Percentiles rank a stretch among this genome's conserved stretches.
These are phyloP conservation scores for Cinclus cinclus DNA, from an alignment of 2,113 vertebrate genomes.

Conservation along the genomic window DNA sequence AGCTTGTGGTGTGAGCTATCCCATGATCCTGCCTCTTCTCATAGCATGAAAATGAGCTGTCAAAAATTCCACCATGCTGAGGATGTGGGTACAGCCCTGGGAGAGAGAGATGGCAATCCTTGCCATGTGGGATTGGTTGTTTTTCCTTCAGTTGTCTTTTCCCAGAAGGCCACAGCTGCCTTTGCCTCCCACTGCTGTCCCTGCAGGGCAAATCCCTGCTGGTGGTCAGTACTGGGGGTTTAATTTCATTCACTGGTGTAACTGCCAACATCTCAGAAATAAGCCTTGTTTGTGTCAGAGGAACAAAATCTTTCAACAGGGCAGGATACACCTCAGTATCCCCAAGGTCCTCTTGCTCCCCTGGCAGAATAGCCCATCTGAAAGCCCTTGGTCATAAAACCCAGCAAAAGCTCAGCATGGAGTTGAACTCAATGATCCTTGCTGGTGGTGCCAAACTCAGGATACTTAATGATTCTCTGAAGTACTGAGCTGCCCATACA, in stretches of 20 bases:
- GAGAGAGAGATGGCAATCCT: background rate
- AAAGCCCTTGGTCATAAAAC: background rate
- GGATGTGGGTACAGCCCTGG: background rate
- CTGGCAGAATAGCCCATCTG: accelerated
- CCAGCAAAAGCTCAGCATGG: accelerated
- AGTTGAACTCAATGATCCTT: background rate
- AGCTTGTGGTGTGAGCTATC: background rate
- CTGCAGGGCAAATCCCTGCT: background rate
- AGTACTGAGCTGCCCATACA: background rate
- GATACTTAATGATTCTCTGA: background rate
- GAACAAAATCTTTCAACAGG: background rate
- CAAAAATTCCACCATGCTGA: background rate
- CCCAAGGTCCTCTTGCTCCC: background rate
- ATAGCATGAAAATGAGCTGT: background rate
- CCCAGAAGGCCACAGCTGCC: background rate
- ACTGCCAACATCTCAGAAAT: background rate
- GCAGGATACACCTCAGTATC: background rate
- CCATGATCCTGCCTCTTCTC: background rate
- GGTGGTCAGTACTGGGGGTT: too few relatives aligned
- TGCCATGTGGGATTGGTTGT: accelerated
- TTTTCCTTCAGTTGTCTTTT: background rate
- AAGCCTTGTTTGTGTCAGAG: background rate
- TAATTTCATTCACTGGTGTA: background rate
- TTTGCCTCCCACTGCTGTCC: background rate
- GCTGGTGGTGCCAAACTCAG: accelerated